Evolutionary conservation across 2,797 vertebrate genomes (phyloP), one percentile per base, ranked within the genome.

Genomic region (Falco cherrug): DNA sequence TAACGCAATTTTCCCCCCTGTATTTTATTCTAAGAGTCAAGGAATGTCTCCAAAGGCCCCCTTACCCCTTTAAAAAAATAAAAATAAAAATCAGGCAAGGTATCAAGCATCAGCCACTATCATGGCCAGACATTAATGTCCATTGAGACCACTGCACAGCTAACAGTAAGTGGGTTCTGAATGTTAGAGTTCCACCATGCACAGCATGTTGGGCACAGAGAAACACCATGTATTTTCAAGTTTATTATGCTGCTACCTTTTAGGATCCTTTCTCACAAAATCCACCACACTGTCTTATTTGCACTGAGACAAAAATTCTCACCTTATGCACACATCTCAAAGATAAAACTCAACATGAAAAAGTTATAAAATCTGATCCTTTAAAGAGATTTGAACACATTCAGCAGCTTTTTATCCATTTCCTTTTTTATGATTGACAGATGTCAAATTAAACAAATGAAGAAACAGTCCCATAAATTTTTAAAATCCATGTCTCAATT

Each of bases 101-200:
- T 67, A 19, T 45, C 43, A 77, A 80, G 69, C 1, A 0, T 48
- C n/a, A 21, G 35, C 67, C 60, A 28, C 21, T 77, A 45, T 33
- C 64, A 53, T 7, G 33, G 57, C 7, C 53, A 80, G 45, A 41
- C 8, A 47, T 17, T 31, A 68, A 39, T 0, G 0, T 20, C 64
- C 76, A 45, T 10, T 0, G 0, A 61, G 64, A 75, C 24, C 15
- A 43, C 50, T 50, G 35, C 0, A 0, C 37, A 74, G 28, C 37
- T 54, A 63, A 35, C 50, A 37, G 18, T 15, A 54, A 60, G 31
- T 1, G 10, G 35, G 43, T 22, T 75, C 50, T 45, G 59, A 57
- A 37, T 24, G 50, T 35, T 45, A 75, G 33, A 74, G 43, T 28
- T 48, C 59, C 28, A 39, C n/a, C 20, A 37, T 0, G 5, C 28